These are phyloP conservation scores for Nothocercus julius DNA, from an alignment of 2,113 vertebrate species.

Conservation along the genomic window DNA sequence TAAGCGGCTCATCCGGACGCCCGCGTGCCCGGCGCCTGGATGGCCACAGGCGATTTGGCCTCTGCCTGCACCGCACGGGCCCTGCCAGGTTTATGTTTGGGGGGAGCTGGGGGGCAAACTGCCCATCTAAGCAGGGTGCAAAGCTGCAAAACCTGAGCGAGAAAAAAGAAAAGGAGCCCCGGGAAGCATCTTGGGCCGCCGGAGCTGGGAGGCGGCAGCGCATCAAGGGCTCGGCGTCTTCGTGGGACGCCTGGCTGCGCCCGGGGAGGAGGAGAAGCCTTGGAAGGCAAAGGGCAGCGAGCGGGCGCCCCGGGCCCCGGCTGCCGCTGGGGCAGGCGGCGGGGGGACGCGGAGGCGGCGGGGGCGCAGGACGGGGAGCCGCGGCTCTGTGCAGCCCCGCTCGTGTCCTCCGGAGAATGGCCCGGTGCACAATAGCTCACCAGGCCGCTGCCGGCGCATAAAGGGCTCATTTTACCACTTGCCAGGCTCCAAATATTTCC, in stretches of 20 bases:
- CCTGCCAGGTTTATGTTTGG: neutral
- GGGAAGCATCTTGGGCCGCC: neutral
- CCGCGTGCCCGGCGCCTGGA: fast-evolving
- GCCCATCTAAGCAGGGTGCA: neutral
- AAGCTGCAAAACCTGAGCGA: neutral
- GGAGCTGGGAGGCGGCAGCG: neutral
- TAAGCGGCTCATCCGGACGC: neutral
- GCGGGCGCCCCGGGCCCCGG: no score
- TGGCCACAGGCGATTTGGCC: neutral
- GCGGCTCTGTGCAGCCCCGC: neutral
- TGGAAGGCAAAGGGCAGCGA: neutral
- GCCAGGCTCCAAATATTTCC: conserved; percentile 76
- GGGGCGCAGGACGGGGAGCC: conserved; percentile 30
- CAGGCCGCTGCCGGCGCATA: conserved; percentile 61
- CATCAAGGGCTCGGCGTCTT: neutral
- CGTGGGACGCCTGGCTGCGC: neutral
- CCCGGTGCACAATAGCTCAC: conserved; percentile 62
- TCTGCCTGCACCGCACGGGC: fast-evolving
- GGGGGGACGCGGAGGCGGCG: neutral
- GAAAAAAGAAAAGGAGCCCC: neutral
- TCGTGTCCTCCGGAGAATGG: conserved; percentile 30
- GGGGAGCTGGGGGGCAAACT: neutral
- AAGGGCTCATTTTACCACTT: conserved; percentile 76
- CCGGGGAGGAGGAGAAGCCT: conserved; percentile 19
- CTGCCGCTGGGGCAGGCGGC: neutral